A percentile compares a stretch with the other conserved stretches of the same genome.
These are phyloP conservation scores for Sthenelais limicola DNA, from an alignment of 2,888 invertebrate species.

Conservation along the genomic window DNA sequence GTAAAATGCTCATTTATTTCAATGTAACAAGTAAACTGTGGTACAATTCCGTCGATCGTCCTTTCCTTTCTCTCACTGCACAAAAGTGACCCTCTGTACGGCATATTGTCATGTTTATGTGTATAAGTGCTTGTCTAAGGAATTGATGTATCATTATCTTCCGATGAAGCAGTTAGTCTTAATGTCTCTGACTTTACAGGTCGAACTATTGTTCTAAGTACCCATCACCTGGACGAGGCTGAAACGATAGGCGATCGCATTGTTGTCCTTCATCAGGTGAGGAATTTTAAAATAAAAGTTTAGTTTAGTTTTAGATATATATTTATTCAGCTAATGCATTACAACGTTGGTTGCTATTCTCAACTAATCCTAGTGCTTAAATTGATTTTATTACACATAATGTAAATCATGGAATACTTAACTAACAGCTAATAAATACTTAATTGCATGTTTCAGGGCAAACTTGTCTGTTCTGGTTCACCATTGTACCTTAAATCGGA, in stretches of 20 bases:
- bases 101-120: too few species aligned
- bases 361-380: not conserved
- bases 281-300: not conserved
- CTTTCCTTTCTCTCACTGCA: too few species aligned
- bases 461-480: constrained; percentile 63
- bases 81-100: too few species aligned
- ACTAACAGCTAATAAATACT: not conserved
- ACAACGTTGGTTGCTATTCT: not conserved
- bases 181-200: too few species aligned
- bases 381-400: not conserved
- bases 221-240: constrained; percentile 74
- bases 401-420: not conserved
- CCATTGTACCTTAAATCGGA: constrained; percentile 65
- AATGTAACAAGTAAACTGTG: too few species aligned
- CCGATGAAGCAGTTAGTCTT: too few species aligned
- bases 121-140: too few species aligned
- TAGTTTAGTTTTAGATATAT: not conserved
- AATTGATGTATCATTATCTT: too few species aligned
- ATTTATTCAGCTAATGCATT: not conserved
- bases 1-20: too few species aligned
- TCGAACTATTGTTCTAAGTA: constrained; percentile 72
- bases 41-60: too few species aligned
- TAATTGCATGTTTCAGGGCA: constrained; percentile 34
- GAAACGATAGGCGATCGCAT: constrained; percentile 72
- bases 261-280: constrained; percentile 66